Base-by-base conservation (phyloP, 2,888 invertebrate genomes). In the Nebria brevicollis region DNA sequence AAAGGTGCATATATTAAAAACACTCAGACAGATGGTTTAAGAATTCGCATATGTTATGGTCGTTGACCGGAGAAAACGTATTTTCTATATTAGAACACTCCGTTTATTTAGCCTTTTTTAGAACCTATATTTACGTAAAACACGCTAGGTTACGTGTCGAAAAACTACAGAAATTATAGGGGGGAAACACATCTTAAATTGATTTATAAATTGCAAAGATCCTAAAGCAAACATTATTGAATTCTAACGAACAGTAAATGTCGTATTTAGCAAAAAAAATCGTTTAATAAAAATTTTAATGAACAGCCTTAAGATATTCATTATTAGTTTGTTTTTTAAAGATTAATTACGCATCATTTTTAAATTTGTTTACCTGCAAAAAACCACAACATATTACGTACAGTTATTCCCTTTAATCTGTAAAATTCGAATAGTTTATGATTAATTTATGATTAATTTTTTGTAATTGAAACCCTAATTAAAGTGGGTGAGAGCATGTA, bases 1-100 rank as follows among this genome's bases (percentile, higher is more conserved):
- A 41, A 73, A 73, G 73, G 73, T 73, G 73, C 10, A 73, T 73
- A 73, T 41, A 73, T 73, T 73, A 34, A 73, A 73, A n/a, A 41
- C 41, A 73, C 54, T 13, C 43, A 26, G 73, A 41, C 73, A 73
- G n/a, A 73, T 73, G 73, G 73, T 41, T 20, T 43, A 73, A 73
- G 42, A 41, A 73, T 73, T 73, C 73, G 73, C 73, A 73, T 41
- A 41, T 43, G 73, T 26, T 41, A 15, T 15, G 73, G 73, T 73
- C 73, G 42, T 73, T 73, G 41, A 73, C 73, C 26, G 26, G 54
- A 11, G 54, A 54, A 20, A 6, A 54, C 54, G 54, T 54, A 54
- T 13, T 7, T 13, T 8, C 54, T 54, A 54, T 54, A 54, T 54
- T 54, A 54, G 54, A 54, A 54, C 54, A 54, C 8, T 54, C 54